These are phyloP conservation scores for Zosterops lateralis DNA, from an alignment of 2,113 vertebrate species.

Conservation along the genomic window DNA sequence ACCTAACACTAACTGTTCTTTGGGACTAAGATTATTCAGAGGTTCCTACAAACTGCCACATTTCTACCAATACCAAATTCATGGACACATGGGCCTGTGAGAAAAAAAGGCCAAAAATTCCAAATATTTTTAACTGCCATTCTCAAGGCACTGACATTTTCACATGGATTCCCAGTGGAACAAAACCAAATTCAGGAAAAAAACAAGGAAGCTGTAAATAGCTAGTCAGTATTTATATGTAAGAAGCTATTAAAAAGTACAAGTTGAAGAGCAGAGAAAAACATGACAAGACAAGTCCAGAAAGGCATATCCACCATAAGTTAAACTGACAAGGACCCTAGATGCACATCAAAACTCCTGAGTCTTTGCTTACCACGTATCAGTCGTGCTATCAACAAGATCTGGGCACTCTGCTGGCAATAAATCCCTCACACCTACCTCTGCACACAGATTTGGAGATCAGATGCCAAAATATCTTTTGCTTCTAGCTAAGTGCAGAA, in stretches of 20 bases:
- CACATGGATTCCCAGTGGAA: not conserved
- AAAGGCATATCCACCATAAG: not conserved
- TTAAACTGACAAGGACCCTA: conserved; percentile 31
- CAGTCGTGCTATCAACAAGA: not conserved
- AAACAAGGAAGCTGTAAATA: not conserved
- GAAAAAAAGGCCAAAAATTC: not conserved
- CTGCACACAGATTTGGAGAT: not conserved
- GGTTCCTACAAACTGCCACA: not conserved
- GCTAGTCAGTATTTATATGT: not conserved
- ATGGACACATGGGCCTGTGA: not conserved
- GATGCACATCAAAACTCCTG: not conserved
- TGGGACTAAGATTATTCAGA: not conserved
- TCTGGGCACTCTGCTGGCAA: not conserved
- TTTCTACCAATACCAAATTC: not conserved
- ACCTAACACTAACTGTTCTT: not conserved
- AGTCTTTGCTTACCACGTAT: not conserved
- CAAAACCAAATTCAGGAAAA: not conserved
- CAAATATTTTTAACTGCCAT: not conserved
- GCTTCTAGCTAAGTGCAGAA: not conserved
- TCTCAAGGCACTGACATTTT: not conserved
- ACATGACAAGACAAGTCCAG: not conserved
- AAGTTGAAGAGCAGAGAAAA: conserved; percentile 9
- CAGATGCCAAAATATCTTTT: not conserved
- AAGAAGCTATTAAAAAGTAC: not conserved
- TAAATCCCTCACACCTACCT: not conserved